Base-by-base conservation (phyloP, 1,140 invertebrate genomes). In the Tetraneura akinire region DNA sequence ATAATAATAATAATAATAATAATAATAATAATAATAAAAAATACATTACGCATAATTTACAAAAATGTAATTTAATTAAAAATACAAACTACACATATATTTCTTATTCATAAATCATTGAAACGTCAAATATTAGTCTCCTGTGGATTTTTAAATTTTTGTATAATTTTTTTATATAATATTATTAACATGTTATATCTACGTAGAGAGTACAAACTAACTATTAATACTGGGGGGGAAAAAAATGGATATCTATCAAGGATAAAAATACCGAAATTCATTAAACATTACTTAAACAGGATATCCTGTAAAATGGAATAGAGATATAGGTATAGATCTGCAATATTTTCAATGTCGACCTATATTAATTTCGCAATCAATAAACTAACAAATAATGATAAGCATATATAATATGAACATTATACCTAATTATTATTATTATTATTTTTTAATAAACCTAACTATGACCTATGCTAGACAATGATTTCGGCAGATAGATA, bases 261-360 rank as follows among this genome's bases (percentile, higher is more conserved):
- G 64, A 68, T 68, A 68, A 14, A 45, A 13, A 45, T 23, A 47
- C 13, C 3, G n/a, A 68, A 5, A 68, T 68, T 32, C 60, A 62
- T 62, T 62, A 32, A 29, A 64, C 18, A n/a, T 37, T 64, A 32
- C 16, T 64, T 64, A 45, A 32, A n/a, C 64, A 68, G 64, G 64
- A 68, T 68, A 68, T 68, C 64, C 64, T 68, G 64, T 68, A 37
- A 37, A 23, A 14, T 14, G 11, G 21, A 68, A 68, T 68, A 47
- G 47, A 68, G 64, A 68, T 68, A 68, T 16, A n/a, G n/a, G n/a
- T n/a, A 47, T 68, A 3, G 1, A 23, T 47, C 21, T 45, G 42
- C 47, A 47, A 23, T 68, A 8, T 47, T n/a, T n/a, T 68, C 64
- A 68, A 68, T 68, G 64, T 13, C 42, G 21, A 68, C 21, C 37